phyloP scores from a whole-genome alignment of 2,797 vertebrate genomes.

The Propithecus deckenii region DNA sequence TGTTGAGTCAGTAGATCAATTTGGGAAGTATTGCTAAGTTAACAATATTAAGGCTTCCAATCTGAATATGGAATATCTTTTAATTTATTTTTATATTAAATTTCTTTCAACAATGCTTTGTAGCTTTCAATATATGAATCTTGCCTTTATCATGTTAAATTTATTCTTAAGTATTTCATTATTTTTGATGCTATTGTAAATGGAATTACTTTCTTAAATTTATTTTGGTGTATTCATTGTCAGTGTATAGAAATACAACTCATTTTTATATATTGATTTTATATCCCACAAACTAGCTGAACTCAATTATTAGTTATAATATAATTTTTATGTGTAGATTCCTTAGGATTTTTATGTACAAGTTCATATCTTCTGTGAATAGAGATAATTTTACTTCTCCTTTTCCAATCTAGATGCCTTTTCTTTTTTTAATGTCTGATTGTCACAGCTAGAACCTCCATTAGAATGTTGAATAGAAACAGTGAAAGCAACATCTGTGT shows the following conservation, averaged over 20 bases:
- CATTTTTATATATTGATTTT: background rate
- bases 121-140: background rate
- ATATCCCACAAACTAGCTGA: background rate
- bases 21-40: background rate
- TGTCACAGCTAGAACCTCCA: background rate
- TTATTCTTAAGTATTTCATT: background rate
- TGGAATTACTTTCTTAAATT: background rate
- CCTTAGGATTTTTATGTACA: background rate
- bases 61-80: background rate
- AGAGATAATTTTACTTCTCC: background rate
- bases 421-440: background rate
- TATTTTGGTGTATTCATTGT: background rate
- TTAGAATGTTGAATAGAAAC: background rate
- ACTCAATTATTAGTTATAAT: background rate
- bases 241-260: background rate
- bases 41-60: background rate
- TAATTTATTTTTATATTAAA: background rate
- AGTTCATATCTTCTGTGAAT: background rate
- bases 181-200: background rate
- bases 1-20: background rate
- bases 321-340: background rate
- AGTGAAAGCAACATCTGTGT: background rate
- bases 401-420: background rate
- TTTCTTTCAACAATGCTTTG: background rate
- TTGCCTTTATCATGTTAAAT: background rate